Percentiles rank a stretch among this genome's conserved stretches.
These are phyloP conservation scores for Gorsachius goisagi DNA, from an alignment of 2,113 vertebrate genomes.

Conservation along the genomic window DNA sequence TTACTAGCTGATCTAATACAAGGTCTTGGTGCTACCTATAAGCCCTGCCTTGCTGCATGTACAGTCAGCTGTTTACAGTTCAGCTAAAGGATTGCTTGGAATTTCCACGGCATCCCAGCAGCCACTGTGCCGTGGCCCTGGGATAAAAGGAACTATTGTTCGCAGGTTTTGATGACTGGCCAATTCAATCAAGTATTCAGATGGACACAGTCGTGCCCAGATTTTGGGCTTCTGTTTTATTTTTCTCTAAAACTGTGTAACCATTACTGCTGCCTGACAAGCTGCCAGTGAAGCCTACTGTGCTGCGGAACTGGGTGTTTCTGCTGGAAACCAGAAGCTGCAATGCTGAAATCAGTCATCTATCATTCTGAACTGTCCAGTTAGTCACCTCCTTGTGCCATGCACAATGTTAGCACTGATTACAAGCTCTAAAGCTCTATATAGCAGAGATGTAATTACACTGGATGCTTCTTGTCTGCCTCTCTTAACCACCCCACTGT, in stretches of 20 bases:
- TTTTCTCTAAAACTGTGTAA: slow-evolving; percentile 23
- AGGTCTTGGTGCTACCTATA: background rate
- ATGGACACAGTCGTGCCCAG: background rate
- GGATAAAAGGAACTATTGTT: slow-evolving; percentile 29
- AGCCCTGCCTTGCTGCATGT: background rate
- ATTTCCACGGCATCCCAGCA: background rate
- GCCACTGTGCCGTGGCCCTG: background rate
- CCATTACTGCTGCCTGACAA: background rate
- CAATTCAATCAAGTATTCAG: slow-evolving; percentile 19
- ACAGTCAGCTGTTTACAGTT: background rate
- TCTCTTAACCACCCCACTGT: background rate
- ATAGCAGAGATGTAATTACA: background rate
- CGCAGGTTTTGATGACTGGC: slow-evolving; percentile 3
- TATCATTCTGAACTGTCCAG: background rate
- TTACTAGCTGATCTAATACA: background rate
- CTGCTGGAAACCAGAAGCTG: background rate
- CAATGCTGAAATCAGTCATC: background rate
- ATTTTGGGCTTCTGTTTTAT: background rate
- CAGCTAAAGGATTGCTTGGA: slow-evolving; percentile 17
- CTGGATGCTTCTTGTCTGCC: background rate
- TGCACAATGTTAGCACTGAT: background rate
- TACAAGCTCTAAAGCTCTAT: background rate
- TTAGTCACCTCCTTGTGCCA: background rate
- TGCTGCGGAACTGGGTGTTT: background rate
- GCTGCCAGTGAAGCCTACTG: background rate